Base-by-base conservation (phyloP, 2,113 vertebrate species). In the Lamprologus callipterus region DNA sequence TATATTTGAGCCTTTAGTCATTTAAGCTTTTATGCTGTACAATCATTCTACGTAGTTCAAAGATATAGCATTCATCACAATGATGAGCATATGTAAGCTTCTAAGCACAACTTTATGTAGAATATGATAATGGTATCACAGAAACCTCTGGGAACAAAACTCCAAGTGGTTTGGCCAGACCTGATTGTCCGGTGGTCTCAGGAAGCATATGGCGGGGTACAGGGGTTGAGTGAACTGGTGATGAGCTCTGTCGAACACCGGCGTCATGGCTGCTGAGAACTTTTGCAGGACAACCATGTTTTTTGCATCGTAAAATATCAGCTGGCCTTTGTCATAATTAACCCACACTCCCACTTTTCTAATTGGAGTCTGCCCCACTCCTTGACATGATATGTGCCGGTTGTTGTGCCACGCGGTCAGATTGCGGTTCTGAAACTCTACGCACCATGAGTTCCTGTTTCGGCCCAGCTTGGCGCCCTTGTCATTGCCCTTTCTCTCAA, bases 371-470 rank as follows among this genome's bases (percentile, higher is more conserved):
- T 65, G 90, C 19, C 94, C 88, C 0, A n/a, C 83, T 2, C 88
- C 87, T 55, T 58, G 82, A 17, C 95, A 96, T 7, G 37, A 49
- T 47, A 96, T n/a, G 3, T 92, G 85, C 2, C 93, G 90, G 90
- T 96, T 90, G 2, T 96, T 96, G 86, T 97, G 96, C 96, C 96
- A 97, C 0, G 95, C 95, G 0, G 88, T 88, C 3, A 97, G 92
- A 2, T 81, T 90, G 8, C 87, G 8, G 8, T 94, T 87, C 2
- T 91, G 91, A 4, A 96, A 92, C 92, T 97, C 96, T 37, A 97
- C 55, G 14, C 97, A 95, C 96, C 97, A 97, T 0, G 96, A 97
- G 87, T 94, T 94, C 45, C 95, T 89, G 91, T 97, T 97, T 2
- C 96, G 94, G 6, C 96, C 96, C 82, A 97, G 92, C 82, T 96